Conservation (phyloP, 2,888 invertebrate species). For the Ormyrus thymus region DNA sequence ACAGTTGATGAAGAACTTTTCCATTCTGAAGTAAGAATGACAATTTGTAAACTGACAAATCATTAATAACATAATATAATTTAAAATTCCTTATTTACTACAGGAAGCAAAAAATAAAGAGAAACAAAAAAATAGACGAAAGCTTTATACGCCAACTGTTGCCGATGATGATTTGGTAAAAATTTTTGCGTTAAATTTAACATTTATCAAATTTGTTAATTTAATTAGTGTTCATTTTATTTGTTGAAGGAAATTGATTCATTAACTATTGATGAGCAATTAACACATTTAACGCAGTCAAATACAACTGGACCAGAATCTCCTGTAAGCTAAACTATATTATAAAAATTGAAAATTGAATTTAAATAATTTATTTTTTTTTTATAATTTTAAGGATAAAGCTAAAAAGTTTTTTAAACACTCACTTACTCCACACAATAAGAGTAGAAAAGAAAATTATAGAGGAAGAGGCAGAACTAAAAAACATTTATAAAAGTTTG, state of each 20-base stretch:
- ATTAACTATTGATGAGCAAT: conserved; percentile 49
- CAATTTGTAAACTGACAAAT: background rate
- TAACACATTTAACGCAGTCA: conserved; percentile 44
- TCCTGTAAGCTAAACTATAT: conserved; percentile 28
- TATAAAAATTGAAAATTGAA: background rate
- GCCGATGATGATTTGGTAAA: conserved; percentile 53
- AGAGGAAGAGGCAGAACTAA: no score
- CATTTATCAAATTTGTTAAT: background rate
- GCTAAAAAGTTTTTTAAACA: conserved; percentile 45
- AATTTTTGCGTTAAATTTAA: conserved; percentile 6
- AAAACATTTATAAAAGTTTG: no score
- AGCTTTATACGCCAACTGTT: conserved; percentile 50
- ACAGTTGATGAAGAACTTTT: conserved; percentile 21
- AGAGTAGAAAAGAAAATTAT: no score
- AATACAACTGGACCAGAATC: conserved; percentile 29
- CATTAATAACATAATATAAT: background rate
- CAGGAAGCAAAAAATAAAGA: conserved; percentile 25
- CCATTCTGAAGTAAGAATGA: conserved; percentile 33
- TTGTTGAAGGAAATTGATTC: conserved; percentile 50
- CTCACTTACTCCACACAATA: no score
- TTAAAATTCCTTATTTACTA: background rate
- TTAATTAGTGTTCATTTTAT: background rate
- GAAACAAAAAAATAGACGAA: conserved; percentile 37
- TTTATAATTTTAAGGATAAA: conserved; percentile 40
- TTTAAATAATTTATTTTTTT: background rate